These are phyloP conservation scores for Sylvilagus bachmani DNA, from an alignment of 2,113 vertebrate species.

Conservation along the genomic window DNA sequence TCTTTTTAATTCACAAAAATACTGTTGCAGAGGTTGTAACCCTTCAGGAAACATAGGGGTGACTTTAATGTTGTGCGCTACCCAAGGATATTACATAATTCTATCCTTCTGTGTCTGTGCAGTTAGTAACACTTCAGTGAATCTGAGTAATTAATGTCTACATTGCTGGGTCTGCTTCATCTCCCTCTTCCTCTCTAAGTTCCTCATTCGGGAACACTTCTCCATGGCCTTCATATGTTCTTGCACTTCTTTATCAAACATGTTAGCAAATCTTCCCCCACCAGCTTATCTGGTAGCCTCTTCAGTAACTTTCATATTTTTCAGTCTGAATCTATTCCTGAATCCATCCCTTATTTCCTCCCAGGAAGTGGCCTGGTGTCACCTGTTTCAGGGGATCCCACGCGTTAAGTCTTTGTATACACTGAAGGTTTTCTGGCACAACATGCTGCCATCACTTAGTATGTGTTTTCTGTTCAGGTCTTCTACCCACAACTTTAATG, in stretches of 20 bases:
- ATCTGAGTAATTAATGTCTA: neutral
- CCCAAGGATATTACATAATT: neutral
- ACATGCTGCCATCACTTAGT: neutral
- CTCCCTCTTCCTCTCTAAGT: neutral
- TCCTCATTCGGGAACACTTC: constrained; percentile 38
- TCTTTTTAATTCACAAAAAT: neutral
- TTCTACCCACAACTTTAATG: neutral
- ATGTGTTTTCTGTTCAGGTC: neutral
- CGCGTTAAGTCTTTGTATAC: neutral
- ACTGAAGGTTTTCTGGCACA: neutral
- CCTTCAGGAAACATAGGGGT: too few relatives aligned
- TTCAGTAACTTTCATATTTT: neutral
- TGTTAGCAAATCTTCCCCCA: neutral
- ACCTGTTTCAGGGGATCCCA: neutral
- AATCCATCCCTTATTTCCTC: neutral
- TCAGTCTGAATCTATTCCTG: neutral
- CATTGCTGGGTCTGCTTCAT: neutral
- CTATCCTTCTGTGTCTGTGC: neutral
- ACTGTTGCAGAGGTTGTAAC: neutral
- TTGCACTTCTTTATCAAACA: neutral
- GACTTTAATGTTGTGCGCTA: neutral
- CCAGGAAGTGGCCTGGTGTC: neutral
- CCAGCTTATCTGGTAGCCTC: neutral
- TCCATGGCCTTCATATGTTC: neutral
- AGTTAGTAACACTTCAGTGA: neutral